Evolutionary conservation across 2,888 invertebrate species (phyloP).

Genomic region (Neoitamus cyanurus): DNA sequence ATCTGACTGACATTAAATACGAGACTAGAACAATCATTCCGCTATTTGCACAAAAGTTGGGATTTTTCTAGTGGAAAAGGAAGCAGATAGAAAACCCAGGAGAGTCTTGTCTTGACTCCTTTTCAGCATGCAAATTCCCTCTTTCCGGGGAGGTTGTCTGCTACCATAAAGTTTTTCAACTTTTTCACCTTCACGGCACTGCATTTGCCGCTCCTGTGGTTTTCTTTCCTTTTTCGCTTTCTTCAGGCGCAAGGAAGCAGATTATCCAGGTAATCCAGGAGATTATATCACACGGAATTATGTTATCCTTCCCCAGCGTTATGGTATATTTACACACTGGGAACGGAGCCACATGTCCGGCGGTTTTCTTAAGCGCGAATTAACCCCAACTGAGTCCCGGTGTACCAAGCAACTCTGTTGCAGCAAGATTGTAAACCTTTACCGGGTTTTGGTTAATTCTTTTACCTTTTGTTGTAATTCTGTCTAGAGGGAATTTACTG

Average conservation of each 20-base stretch:
- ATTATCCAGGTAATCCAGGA: conserved; percentile 10
- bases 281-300: conserved; percentile 24
- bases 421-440: neutral
- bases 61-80: neutral
- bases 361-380: neutral
- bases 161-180: conserved; percentile 17
- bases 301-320: conserved; percentile 18
- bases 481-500: neutral
- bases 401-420: neutral
- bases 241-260: neutral
- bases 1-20: neutral
- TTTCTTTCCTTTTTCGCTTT: neutral
- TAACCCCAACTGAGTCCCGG: neutral
- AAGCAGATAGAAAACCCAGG: neutral
- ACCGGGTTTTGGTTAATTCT: neutral
- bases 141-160: neutral
- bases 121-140: conserved; percentile 14
- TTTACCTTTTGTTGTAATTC: neutral
- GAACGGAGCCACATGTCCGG: conserved; percentile 26
- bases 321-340: conserved; percentile 27
- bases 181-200: conserved; percentile 23
- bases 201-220: neutral
- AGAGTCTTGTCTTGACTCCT: neutral
- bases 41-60: neutral
- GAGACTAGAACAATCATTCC: neutral